Evolutionary conservation across 2,888 invertebrate species (phyloP).

Genomic region (Drosophila engyochracea): DNA sequence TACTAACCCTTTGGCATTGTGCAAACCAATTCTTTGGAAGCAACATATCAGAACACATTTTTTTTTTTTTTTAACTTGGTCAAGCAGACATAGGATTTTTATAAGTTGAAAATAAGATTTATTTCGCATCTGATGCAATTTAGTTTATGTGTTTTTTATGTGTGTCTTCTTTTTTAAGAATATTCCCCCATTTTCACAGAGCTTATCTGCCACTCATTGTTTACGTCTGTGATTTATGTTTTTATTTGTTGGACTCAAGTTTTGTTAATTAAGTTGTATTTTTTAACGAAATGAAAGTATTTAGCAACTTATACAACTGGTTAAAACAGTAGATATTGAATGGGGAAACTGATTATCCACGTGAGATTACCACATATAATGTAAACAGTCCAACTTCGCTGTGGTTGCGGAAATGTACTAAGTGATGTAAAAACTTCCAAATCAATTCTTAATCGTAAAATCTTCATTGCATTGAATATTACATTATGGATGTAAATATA

Average conservation of each 20-base stretch:
- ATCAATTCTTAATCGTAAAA: background rate
- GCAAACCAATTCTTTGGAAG: constrained; percentile 20
- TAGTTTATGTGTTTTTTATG: constrained; percentile 60
- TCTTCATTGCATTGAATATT: background rate
- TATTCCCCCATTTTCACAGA: background rate
- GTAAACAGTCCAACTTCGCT: background rate
- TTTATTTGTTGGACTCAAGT: background rate
- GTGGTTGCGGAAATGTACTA: background rate
- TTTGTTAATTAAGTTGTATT: background rate
- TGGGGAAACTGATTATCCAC: background rate
- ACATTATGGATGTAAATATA: background rate
- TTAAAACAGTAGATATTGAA: background rate
- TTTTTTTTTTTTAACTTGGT: background rate
- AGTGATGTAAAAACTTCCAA: background rate
- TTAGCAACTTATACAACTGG: background rate
- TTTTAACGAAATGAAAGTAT: background rate
- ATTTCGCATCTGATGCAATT: constrained; percentile 47
- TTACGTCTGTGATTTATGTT: background rate
- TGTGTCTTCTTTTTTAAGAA: constrained; percentile 17
- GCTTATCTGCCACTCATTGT: background rate
- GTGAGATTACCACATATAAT: background rate
- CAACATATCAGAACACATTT: background rate
- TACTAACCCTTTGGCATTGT: constrained; percentile 74
- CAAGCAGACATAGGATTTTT: background rate
- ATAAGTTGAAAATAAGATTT: constrained; percentile 43